Conservation (phyloP, 2,113 vertebrate genomes). For the Rhizomys pruinosus region DNA sequence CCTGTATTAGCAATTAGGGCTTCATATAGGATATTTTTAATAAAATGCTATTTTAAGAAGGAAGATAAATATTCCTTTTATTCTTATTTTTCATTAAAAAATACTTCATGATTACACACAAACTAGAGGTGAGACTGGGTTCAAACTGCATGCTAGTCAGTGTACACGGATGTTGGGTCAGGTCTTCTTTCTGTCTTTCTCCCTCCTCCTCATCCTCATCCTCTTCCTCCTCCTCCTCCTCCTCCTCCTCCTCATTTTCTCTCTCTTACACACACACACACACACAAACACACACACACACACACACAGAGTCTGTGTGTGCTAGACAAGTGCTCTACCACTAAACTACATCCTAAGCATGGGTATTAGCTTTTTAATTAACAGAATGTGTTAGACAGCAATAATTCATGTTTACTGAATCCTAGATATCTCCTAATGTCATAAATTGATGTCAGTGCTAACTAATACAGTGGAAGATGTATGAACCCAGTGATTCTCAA, state of each 20-base stretch:
- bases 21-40: background rate
- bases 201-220: too few relatives aligned
- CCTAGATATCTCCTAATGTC: background rate
- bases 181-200: background rate
- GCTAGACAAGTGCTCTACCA: background rate
- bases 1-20: background rate
- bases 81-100: background rate
- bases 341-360: background rate
- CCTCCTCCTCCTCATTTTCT: background rate
- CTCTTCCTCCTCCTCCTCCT: too few relatives aligned
- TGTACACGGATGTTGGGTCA: background rate
- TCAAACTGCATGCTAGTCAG: background rate
- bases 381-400: background rate
- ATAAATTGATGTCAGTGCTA: background rate
- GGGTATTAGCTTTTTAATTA: conserved; percentile 13
- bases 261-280: too few relatives aligned
- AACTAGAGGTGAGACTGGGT: background rate
- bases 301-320: too few relatives aligned
- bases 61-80: background rate
- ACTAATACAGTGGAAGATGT: background rate
- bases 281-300: too few relatives aligned
- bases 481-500: background rate
- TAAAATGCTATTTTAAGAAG: background rate
- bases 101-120: background rate
- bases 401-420: background rate